Conservation (phyloP, 2,113 vertebrate genomes). For the Planiliza haematocheilus region DNA sequence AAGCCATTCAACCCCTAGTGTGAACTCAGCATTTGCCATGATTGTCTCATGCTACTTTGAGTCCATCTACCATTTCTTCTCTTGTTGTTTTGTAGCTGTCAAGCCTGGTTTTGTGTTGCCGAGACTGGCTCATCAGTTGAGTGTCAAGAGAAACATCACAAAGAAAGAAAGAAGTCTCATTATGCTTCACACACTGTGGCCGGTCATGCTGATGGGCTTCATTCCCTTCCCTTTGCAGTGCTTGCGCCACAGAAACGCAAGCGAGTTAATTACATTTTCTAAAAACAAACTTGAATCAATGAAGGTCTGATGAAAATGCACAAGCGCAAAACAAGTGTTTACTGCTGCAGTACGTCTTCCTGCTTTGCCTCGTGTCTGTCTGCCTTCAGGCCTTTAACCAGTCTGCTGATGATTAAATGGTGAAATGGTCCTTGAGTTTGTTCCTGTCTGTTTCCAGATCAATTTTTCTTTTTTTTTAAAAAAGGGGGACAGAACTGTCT, state of each 20-base stretch:
- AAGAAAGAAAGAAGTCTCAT: not conserved
- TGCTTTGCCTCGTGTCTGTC: constrained; percentile 15
- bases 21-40: too few relatives aligned
- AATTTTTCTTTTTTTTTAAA: too few relatives aligned
- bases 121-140: not conserved
- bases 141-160: not conserved
- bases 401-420: not conserved
- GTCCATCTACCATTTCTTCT: too few relatives aligned
- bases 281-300: not conserved
- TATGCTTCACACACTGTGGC: too few relatives aligned
- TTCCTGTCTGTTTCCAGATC: not conserved
- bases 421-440: not conserved
- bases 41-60: too few relatives aligned
- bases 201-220: not conserved
- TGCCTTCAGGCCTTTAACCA: constrained; percentile 7
- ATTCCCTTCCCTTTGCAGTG: not conserved
- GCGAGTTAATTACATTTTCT: not conserved
- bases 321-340: constrained; percentile 27
- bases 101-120: not conserved
- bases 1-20: too few relatives aligned
- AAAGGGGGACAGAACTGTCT: not conserved
- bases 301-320: constrained; percentile 2
- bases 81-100: too few relatives aligned
- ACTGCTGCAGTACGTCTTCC: not conserved
- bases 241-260: not conserved